A percentile compares a stretch with the other conserved stretches of the same genome.
Conservation (phyloP, 2,113 vertebrate species). For the Thamnaconus septentrionalis region DNA sequence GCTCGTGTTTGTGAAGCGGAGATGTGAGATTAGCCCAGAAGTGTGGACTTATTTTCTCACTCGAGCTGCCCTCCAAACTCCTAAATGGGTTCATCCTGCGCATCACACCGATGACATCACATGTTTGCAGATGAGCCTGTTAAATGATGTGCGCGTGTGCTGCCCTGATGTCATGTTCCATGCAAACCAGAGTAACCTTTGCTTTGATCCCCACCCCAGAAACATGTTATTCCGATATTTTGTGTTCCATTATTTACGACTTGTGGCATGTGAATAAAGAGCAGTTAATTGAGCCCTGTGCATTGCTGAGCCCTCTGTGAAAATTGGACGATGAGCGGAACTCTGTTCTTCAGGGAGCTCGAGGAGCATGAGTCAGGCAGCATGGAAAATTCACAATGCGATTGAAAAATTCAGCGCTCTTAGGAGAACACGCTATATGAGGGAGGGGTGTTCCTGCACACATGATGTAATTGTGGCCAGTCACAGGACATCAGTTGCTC, state of each 20-base stretch:
- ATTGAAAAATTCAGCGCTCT: conserved; percentile 62
- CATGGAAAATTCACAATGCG: conserved; percentile 72
- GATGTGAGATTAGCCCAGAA: conserved; percentile 25
- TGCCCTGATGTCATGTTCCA: conserved; percentile 60
- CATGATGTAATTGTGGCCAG: conserved; percentile 51
- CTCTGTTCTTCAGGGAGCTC: conserved; percentile 65
- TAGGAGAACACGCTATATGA: conserved; percentile 63
- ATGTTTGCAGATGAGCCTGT: conserved; percentile 65
- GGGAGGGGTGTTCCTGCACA: conserved; percentile 38
- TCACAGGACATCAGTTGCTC: conserved; percentile 36
- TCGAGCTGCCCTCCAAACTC: conserved; percentile 36
- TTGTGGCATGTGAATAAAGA: conserved; percentile 64
- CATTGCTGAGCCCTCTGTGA: conserved; percentile 54
- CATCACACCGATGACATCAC: conserved; percentile 64
- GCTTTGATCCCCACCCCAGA: conserved; percentile 61
- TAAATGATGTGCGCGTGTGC: conserved; percentile 61
- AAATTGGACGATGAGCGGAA: conserved; percentile 60
- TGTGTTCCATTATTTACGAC: conserved; percentile 67
- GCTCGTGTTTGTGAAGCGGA: conserved; percentile 23
- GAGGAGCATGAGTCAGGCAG: conserved; percentile 70
- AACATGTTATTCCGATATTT: conserved; percentile 72
- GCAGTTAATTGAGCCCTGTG: conserved; percentile 53
- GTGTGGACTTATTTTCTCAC: conserved; percentile 27
- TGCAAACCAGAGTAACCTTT: conserved; percentile 54
- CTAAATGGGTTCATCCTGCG: conserved; percentile 58